Base-by-base conservation (phyloP, 2,888 invertebrate genomes). In the Caenorhabditis sp. region DNA sequence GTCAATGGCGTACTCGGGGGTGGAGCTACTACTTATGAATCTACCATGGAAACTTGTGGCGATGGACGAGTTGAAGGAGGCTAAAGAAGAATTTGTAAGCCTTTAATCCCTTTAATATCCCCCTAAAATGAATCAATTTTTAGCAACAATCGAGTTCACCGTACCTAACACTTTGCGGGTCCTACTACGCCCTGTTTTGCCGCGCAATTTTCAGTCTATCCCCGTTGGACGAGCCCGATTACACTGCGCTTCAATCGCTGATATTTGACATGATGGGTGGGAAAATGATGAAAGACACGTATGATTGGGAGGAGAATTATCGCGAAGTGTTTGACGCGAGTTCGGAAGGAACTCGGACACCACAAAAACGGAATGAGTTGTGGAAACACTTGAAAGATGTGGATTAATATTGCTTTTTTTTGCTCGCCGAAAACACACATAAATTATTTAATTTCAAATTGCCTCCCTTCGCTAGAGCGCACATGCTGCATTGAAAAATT, bases 271-370 rank as follows among this genome's bases (percentile, higher is more conserved):
- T 77, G 71, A 63, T 74, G 59, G 82, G 72, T 5, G 76, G 67
- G 20, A 72, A 77, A 56, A 23, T 62, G 12, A 67, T 83, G 66
- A 69, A 57, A 36, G 80, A 80, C 43, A 64, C 77, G 0, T 82
- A 83, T 62, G 82, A 82, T 59, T 83, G 83, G 83, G 83, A 82
- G 57, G 72, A 78, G 25, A 68, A 76, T 26, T 82, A 58, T 21
- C 25, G 36, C 2, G 57, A 58, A 8, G 57, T 23, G 21, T 43
- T 43, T 43, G 12, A 10, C 17, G 43, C 14, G 14, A 10, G 17
- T 43, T 43, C 43, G 12, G 43, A 43, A 17, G 43, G 43, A 43
- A 31, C 5, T 31, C 31, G 31, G 31, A 43, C 43, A 43, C 43
- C 43, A 14, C 12, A 43, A 43, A 43, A 43, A 17, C 2, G 43